phyloP scores from a whole-genome alignment of 2,888 invertebrate genomes.

The Hemaris fuciformis region DNA sequence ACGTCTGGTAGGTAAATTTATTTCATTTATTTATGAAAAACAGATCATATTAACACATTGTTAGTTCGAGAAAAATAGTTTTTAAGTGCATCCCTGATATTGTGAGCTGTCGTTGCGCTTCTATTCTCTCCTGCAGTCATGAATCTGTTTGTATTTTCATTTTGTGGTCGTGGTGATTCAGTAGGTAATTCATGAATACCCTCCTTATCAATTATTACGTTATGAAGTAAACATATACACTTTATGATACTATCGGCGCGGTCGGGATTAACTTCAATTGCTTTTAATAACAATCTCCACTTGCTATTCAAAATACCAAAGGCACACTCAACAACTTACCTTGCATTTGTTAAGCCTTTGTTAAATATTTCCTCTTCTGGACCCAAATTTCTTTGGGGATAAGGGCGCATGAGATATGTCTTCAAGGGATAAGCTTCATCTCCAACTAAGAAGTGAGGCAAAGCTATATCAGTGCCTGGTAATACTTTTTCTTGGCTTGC shows the following conservation, averaged over 20 bases:
- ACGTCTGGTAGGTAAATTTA: too few relatives aligned
- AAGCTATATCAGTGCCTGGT: conserved; percentile 19
- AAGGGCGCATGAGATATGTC: conserved; percentile 28
- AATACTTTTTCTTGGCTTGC: too few relatives aligned
- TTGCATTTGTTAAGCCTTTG: conserved; percentile 19
- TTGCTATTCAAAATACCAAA: conserved; percentile 33
- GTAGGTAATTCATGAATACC: too few relatives aligned
- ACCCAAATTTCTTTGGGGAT: conserved; percentile 21
- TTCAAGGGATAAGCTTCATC: conserved; percentile 27
- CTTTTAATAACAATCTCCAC: conserved; percentile 31
- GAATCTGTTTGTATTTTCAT: too few relatives aligned
- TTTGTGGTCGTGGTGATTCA: too few relatives aligned
- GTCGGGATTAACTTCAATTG: conserved; percentile 16
- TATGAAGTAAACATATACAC: conserved; percentile 27
- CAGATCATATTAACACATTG: too few relatives aligned
- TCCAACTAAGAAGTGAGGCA: conserved; percentile 23
- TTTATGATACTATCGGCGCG: conserved; percentile 23
- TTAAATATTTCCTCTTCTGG: conserved; percentile 22
- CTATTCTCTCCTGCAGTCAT: too few relatives aligned
- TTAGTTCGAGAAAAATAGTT: too few relatives aligned
- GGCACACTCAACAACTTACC: conserved; percentile 26
- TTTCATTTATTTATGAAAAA: too few relatives aligned
- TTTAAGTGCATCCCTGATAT: too few relatives aligned
- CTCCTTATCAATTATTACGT: conserved; percentile 25
- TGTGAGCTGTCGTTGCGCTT: too few relatives aligned